phyloP scores from a whole-genome alignment of 2,113 vertebrate species.

The Microtus oregoni region DNA sequence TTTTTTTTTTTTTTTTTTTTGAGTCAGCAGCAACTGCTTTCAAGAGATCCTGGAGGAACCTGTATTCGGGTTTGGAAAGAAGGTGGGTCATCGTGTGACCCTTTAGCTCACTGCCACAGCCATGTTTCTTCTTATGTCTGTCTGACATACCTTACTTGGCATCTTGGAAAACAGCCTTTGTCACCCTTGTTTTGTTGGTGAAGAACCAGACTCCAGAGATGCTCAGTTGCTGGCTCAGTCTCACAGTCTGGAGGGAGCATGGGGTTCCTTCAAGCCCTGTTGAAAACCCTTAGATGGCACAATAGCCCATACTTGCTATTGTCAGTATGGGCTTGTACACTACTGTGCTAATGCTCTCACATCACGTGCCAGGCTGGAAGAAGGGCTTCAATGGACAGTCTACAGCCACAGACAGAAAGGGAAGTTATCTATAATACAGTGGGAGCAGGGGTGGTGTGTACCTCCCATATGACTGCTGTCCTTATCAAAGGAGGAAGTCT shows the following conservation, averaged over 20 bases:
- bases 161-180: neutral
- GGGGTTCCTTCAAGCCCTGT: neutral
- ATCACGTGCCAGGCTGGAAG: neutral
- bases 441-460: no score
- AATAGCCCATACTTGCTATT: no score
- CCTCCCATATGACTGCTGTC: neutral
- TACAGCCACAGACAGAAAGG: neutral
- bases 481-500: neutral
- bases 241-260: neutral
- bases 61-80: neutral
- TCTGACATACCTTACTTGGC: neutral
- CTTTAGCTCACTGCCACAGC: neutral
- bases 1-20: neutral
- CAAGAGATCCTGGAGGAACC: neutral
- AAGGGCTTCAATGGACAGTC: neutral
- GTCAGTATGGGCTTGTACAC: no score
- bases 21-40: neutral
- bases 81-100: rapidly evolving
- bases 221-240: neutral
- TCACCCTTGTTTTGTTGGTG: neutral
- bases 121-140: neutral
- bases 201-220: neutral
- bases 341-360: neutral
- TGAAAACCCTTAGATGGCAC: neutral
- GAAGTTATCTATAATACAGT: no score